Percentiles rank a stretch among this genome's conserved stretches.
Evolutionary conservation across 1,140 invertebrate species (phyloP).

Genomic region (Agrilus planipennis): DNA sequence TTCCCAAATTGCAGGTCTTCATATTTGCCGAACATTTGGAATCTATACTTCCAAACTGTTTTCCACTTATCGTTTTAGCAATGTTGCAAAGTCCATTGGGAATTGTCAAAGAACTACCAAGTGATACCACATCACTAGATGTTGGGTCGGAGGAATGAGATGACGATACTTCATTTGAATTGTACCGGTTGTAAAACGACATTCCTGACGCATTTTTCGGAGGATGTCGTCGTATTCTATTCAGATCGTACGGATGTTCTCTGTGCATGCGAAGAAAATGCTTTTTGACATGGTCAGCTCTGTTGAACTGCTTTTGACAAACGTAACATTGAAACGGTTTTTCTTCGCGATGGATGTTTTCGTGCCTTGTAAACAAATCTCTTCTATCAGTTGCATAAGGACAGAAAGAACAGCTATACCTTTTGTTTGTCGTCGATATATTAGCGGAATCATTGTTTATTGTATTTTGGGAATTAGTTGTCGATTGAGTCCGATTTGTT

Average conservation of each 20-base stretch:
- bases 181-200: conserved; percentile 37
- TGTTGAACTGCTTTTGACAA: conserved; percentile 83
- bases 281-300: conserved; percentile 91
- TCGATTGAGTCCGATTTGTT: conserved; percentile 5
- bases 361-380: conserved; percentile 89
- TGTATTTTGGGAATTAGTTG: conserved; percentile 4
- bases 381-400: conserved; percentile 83
- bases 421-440: conserved; percentile 42
- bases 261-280: conserved; percentile 84
- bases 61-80: conserved; percentile 17
- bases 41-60: conserved; percentile 9
- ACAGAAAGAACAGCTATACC: conserved; percentile 75
- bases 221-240: conserved; percentile 55
- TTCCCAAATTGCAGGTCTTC: conserved; percentile 19
- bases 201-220: conserved; percentile 38
- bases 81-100: conserved; percentile 28
- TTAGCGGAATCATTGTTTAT: conserved; percentile 23
- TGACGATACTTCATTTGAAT: conserved; percentile 16
- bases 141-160: conserved; percentile 20
- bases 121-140: conserved; percentile 15
- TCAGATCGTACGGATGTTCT: conserved; percentile 74
- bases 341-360: conserved; percentile 89
- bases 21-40: conserved; percentile 18
- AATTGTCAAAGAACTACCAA: conserved; percentile 25
- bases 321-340: conserved; percentile 89